Conservation (phyloP, 2,797 vertebrate species). For the Urocyon cinereoargenteus region DNA sequence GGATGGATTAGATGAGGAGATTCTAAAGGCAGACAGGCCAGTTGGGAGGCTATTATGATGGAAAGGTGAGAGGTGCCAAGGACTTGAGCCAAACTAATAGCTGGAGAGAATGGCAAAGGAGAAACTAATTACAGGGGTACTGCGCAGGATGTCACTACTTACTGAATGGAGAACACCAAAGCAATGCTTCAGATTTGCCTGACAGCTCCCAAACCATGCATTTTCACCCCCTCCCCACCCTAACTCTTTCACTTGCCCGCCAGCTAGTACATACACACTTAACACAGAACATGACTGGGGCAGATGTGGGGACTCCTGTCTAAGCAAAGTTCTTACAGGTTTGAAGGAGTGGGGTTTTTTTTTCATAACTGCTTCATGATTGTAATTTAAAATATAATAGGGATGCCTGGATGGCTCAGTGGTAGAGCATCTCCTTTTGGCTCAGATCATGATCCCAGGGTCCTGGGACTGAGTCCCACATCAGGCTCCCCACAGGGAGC, state of each 20-base stretch:
- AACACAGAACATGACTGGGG: neutral
- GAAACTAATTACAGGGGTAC: neutral
- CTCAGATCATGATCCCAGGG: no score
- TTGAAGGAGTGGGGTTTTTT: neutral
- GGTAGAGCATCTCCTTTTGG: no score
- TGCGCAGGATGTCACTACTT: neutral
- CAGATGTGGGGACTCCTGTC: neutral
- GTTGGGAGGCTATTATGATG: neutral
- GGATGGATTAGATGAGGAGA: neutral
- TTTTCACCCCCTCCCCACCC: neutral
- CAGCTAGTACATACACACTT: no score
- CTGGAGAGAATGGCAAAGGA: neutral
- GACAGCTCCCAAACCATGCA: neutral
- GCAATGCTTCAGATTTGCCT: neutral
- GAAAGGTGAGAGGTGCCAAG: neutral
- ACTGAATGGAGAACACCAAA: neutral
- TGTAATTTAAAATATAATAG: neutral
- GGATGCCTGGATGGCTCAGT: no score
- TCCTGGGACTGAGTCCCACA: no score
- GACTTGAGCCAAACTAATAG: conserved; percentile 6
- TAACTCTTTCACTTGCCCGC: neutral
- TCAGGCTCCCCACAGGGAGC: no score
- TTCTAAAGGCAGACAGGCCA: conserved; percentile 11
- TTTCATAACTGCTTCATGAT: neutral
- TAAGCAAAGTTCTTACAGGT: neutral